Base-by-base conservation (phyloP, 2,113 vertebrate species). In the Hemiprocne comata region DNA sequence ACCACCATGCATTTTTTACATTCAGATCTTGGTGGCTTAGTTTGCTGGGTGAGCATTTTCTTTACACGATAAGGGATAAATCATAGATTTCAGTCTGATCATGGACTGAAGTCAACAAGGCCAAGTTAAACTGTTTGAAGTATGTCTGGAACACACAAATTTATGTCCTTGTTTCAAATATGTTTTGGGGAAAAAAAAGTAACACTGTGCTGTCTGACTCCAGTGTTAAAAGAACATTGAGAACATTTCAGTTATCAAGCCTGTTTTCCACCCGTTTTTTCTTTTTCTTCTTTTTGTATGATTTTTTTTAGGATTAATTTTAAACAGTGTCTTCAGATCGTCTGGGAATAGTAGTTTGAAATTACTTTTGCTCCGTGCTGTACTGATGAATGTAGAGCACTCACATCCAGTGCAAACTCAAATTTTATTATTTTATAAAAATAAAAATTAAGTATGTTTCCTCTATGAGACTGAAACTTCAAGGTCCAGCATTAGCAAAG, bases 31-130 rank as follows among this genome's bases (percentile, higher is more conserved):
- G 53, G 90, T 92, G 66, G 57, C 73, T 95, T 19, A 58, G 28
- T 87, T 76, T 95, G 79, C 95, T 95, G 93, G 79, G 62, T 87
- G 72, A 96, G 66, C 80, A 7, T 76, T 96, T 96, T 95, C 60
- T 58, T 69, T 78, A 28, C 64, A 38, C 2, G 3, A 15, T 75
- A 51, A 1, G 16, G 75, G 57, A 92, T 90, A 81, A 92, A 85
- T 94, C 61, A 54, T 65, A 38, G 69, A 66, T 94, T 88, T 74
- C 55, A 36, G 44, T 54, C 66, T 81, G 79, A 77, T 92, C 84
- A 44, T 69, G 61, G 23, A 65, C 90, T 94, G 82, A 89, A 92
- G 80, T 84, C 80, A 81, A 73, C 36, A 82, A 90, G 73, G 93
- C 88, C 92, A 93, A 96, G 69, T 86, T 81, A 89, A 95, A 92